Percentiles rank a stretch among this genome's conserved stretches.
phyloP scores from a whole-genome alignment of 2,888 invertebrate genomes.

The Aleiodes leptofemur region DNA sequence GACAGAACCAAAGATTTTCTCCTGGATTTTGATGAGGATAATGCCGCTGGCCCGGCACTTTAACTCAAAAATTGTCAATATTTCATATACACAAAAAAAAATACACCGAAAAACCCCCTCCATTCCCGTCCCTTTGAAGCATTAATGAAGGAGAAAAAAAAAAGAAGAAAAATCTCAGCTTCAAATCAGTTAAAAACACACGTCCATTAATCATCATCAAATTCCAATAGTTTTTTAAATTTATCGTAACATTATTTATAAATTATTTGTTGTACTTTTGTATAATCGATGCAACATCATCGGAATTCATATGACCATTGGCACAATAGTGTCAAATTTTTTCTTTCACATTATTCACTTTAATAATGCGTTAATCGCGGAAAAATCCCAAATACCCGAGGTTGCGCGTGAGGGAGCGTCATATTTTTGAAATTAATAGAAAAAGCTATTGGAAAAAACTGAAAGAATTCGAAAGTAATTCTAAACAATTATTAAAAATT shows the following conservation, averaged over 20 bases:
- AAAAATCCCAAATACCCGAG: too few species aligned
- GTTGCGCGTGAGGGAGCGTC: too few species aligned
- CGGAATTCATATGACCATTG: not conserved
- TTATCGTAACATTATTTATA: conserved; percentile 54
- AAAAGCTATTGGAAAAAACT: too few species aligned
- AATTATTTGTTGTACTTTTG: conserved; percentile 59
- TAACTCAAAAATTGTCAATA: conserved; percentile 61
- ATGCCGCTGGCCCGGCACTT: conserved; percentile 76
- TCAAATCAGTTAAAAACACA: conserved; percentile 32
- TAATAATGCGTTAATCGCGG: too few species aligned
- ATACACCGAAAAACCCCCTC: conserved; percentile 26
- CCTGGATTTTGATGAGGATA: conserved; percentile 76
- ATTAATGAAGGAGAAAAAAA: conserved; percentile 45
- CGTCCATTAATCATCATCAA: conserved; percentile 54
- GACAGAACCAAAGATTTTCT: conserved; percentile 76
- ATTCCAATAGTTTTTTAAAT: conserved; percentile 37
- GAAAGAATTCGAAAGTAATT: too few species aligned
- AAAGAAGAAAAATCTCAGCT: conserved; percentile 35
- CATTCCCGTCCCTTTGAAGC: conserved; percentile 24
- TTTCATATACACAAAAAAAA: not conserved
- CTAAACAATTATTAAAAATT: too few species aligned
- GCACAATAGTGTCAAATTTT: not conserved
- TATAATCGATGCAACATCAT: conserved; percentile 40
- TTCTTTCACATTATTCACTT: too few species aligned
- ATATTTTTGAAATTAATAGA: too few species aligned